A percentile compares a stretch with the other conserved stretches of the same genome.
These are phyloP conservation scores for Fistularia commersonii DNA, from an alignment of 2,797 vertebrate species.

Conservation along the genomic window DNA sequence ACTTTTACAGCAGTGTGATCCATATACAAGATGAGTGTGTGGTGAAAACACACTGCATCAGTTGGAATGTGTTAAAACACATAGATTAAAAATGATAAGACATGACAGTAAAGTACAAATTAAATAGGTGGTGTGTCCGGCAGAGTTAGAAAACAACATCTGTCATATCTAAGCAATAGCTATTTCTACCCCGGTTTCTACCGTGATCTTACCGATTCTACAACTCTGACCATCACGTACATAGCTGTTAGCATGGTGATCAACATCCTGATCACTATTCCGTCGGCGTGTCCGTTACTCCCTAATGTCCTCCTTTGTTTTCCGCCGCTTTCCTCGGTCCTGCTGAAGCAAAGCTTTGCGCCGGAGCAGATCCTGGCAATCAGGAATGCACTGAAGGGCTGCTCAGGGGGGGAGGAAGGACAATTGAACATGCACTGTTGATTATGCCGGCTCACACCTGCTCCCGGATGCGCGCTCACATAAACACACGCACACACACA, in stretches of 20 bases:
- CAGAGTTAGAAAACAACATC: too few relatives aligned
- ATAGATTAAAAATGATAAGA: too few relatives aligned
- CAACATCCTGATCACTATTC: conserved; percentile 75
- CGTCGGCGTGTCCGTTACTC: conserved; percentile 17
- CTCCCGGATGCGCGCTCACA: conserved; percentile 16
- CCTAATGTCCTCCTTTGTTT: conserved; percentile 19
- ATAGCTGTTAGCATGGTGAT: conserved; percentile 84
- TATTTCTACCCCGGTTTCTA: too few relatives aligned
- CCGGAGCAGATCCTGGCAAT: conserved; percentile 14
- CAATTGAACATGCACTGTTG: conserved; percentile 22
- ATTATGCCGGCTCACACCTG: conserved; percentile 17
- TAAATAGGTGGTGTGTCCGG: too few relatives aligned
- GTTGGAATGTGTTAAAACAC: too few relatives aligned
- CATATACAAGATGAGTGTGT: too few relatives aligned
- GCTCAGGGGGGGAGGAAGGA: conserved; percentile 5
- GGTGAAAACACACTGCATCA: too few relatives aligned
- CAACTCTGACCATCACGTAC: conserved; percentile 77
- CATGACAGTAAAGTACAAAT: too few relatives aligned
- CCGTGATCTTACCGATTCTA: conserved; percentile 79
- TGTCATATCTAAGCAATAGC: too few relatives aligned
- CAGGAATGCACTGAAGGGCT: conserved; percentile 8
- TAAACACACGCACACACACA: conserved; percentile 21
- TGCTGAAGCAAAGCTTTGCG: conserved; percentile 21
- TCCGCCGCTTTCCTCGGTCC: conserved; percentile 17
- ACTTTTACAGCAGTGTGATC: too few relatives aligned